phyloP scores from a whole-genome alignment of 2,797 vertebrate species.

The Mergus octosetaceus region DNA sequence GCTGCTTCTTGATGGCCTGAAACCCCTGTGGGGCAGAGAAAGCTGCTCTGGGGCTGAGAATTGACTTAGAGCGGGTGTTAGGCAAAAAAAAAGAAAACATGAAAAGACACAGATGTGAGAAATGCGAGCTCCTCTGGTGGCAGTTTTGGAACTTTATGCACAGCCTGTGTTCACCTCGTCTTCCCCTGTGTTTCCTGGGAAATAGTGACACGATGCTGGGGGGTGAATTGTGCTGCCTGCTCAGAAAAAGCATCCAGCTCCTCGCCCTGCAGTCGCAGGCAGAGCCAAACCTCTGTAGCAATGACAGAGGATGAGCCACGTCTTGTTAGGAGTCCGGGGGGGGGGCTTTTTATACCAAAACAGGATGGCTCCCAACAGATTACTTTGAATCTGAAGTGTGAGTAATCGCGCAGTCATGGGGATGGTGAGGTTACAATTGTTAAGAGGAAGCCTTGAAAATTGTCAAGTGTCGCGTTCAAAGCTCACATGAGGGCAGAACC shows the following conservation, averaged over 20 bases:
- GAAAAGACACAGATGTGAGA: not conserved
- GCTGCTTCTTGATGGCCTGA: not conserved
- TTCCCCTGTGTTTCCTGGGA: not conserved
- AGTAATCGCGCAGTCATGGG: not conserved
- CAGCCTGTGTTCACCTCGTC: not conserved
- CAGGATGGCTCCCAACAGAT: not conserved
- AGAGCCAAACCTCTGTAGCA: not conserved
- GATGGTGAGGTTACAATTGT: not conserved
- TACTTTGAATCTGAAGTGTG: not conserved
- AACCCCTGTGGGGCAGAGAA: not conserved
- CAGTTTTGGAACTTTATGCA: not conserved
- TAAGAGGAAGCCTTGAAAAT: not conserved
- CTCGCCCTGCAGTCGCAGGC: fast-evolving
- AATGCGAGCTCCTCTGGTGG: not conserved
- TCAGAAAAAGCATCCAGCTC: not conserved
- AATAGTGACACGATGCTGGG: not conserved
- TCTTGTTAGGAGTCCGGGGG: not conserved
- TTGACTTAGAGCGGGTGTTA: not conserved
- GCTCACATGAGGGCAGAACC: not conserved
- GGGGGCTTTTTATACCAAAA: not conserved
- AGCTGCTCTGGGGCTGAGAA: not conserved
- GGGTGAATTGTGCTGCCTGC: not conserved
- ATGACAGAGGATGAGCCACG: not conserved
- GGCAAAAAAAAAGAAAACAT: not conserved
- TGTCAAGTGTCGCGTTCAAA: fast-evolving